Evolutionary conservation across 64 coral and sea anemone genomes (phyloP), one percentile per base, ranked within the genome.

Genomic region (Montipora cactus): DNA sequence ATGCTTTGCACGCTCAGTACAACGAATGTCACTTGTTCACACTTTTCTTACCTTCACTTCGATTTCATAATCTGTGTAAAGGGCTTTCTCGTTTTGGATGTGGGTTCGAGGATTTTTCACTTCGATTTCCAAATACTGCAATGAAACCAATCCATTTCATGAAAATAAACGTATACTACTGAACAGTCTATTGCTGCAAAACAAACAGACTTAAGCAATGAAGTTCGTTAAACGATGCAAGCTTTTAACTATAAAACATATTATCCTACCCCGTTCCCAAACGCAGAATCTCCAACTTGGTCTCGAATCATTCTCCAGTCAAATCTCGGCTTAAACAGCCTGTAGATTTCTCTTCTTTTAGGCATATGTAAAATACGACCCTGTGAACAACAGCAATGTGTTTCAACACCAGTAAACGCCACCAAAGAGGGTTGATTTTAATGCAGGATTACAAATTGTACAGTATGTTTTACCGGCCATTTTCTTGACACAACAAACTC

Each of bases 81-180:
- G 96, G 18, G 96, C 96, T 59, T 94, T 97, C 77, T 89, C 91
- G 6, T 80, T 79, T 62, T 96, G 91, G 50, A 97, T 92, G 75
- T 97, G 96, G 2, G 96, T 97, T 59, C 96, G 78, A 79, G 96
- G 96, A 84, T 94, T 92, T 79, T 95, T 97, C 46, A 97, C 96
- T 79, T 97, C 93, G 19, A 97, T 53, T 52, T 97, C 96, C 12
- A 97, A 89, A 88, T 70, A 97, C 96, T 97, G 55, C 45, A 92
- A 28, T 50, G n/a, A 94, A 69, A 45, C 19, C 8, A 79, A 0
- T 57, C 11, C 6, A 21, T 71, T 71, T 23, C 68, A 71, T 4
- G 88, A 10, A 12, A 79, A 72, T 7, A 64, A 64, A 3, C 61
- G 61, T 64, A 3, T 44, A 12, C 55, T 47, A 66, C 48, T 12